Base-by-base conservation (phyloP, 2,888 invertebrate species). In the Atethmia centrago region DNA sequence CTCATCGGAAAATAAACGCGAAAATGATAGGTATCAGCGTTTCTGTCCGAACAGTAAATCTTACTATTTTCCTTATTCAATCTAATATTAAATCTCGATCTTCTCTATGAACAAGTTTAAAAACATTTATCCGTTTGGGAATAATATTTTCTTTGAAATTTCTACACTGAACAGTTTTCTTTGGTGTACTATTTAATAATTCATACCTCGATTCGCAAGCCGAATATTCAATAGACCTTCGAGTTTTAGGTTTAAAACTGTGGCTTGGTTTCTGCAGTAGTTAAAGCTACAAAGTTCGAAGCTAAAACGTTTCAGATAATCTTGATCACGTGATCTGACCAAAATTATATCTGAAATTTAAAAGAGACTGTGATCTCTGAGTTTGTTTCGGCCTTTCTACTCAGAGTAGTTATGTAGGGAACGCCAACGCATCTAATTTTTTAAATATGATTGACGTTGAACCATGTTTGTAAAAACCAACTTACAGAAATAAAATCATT, bases 61-160 rank as follows among this genome's bases (percentile, higher is more conserved):
- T 71, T 65, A 53, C 61, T 79, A 75, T 66, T 82, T 85, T 79
- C 76, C 75, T 76, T 75, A 66, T 74, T 67, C 71, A 64, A 84
- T 80, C 78, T 79, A 51, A 75, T 78, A 77, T 82, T 77, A 77
- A 84, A 78, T 79, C 84, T 65, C 71, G 63, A 86, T 77, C 58
- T 53, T 40, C 45, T 62, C 31, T 73, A 72, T 53, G 74, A 71
- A 61, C 56, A 76, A 75, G 36, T 78, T n/a, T 69, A 78, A 81
- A 84, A 85, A 72, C 64, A 77, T 74, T 70, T 71, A 74, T 62
- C 25, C 45, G 40, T 59, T 66, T 61, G 40, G 70, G 70, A 80
- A 71, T 78, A 77, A 77, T 79, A 85, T 81, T 79, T 79, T 62
- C 42, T 53, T 16, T 12, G 25, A 42, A 78, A 71, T 25, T 80